Evolutionary conservation across 35 echinoderm and acorn worm genomes (phyloP).

Genomic region (Chiridota heheva): DNA sequence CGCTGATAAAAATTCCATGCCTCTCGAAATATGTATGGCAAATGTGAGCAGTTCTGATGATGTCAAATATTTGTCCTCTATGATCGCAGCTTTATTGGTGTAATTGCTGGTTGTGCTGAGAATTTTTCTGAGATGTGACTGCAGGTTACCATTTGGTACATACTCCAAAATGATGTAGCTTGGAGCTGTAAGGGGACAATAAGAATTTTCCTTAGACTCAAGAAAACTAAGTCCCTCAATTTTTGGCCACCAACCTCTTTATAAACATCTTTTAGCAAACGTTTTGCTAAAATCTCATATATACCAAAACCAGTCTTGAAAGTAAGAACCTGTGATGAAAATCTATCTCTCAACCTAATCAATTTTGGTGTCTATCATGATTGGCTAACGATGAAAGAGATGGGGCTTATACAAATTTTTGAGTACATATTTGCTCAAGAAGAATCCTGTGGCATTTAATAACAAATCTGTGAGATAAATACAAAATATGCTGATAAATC

Average conservation of each 20-base stretch:
- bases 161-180: slow-evolving; percentile 86
- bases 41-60: slow-evolving; percentile 38
- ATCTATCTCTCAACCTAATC: not conserved
- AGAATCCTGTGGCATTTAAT: too few relatives aligned
- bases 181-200: slow-evolving; percentile 48
- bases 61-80: slow-evolving; percentile 26
- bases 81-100: slow-evolving; percentile 3
- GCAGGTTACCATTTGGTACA: slow-evolving; percentile 70
- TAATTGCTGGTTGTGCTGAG: not conserved
- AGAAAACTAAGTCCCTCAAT: too few relatives aligned
- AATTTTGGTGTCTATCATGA: not conserved
- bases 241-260: too few relatives aligned
- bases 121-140: slow-evolving; percentile 40
- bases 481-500: too few relatives aligned
- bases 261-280: too few relatives aligned
- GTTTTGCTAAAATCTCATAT: not conserved
- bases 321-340: not conserved
- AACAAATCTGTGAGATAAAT: too few relatives aligned
- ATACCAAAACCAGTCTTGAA: not conserved
- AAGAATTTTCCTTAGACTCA: too few relatives aligned
- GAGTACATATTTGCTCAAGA: not conserved
- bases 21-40: slow-evolving; percentile 10
- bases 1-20: slow-evolving; percentile 17
- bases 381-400: not conserved
- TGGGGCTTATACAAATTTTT: not conserved